Conservation (phyloP, 1,140 invertebrate genomes). For the Trichonephila clavata region DNA sequence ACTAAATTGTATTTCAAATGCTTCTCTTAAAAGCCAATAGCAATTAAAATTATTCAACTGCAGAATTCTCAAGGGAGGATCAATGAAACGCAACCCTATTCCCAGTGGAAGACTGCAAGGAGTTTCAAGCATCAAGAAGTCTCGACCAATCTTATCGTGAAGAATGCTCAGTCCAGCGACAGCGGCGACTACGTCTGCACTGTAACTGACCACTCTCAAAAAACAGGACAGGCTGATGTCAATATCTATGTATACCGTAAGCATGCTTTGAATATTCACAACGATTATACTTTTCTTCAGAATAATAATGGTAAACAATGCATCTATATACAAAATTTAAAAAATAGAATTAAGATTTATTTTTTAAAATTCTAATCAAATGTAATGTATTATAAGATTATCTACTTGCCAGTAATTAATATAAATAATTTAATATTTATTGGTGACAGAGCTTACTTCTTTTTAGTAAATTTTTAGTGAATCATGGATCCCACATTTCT, state of each 20-base stretch:
- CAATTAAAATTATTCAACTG: neutral
- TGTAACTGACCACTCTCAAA: conserved; percentile 77
- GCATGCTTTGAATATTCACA: neutral
- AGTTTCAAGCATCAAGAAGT: conserved; percentile 76
- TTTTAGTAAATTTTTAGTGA: too few species aligned
- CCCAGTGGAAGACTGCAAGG: conserved; percentile 52
- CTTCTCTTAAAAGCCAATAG: neutral
- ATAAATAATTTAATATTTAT: too few species aligned
- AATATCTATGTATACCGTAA: conserved; percentile 76
- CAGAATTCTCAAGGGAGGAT: conserved; percentile 5
- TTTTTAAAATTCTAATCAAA: too few species aligned
- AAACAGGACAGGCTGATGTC: conserved; percentile 59
- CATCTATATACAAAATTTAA: too few species aligned
- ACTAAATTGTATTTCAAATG: too few species aligned
- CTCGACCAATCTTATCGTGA: conserved; percentile 72
- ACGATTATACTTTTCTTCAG: too few species aligned
- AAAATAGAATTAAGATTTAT: too few species aligned
- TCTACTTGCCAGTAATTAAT: too few species aligned
- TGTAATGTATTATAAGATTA: too few species aligned
- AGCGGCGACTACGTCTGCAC: conserved; percentile 77
- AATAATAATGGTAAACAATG: too few species aligned
- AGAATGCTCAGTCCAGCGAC: conserved; percentile 71
- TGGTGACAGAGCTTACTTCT: too few species aligned
- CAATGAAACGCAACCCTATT: conserved; percentile 67
- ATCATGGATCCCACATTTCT: too few species aligned